These are phyloP conservation scores for Polydrusus cervinus DNA, from an alignment of 2,888 invertebrate species.

Conservation along the genomic window DNA sequence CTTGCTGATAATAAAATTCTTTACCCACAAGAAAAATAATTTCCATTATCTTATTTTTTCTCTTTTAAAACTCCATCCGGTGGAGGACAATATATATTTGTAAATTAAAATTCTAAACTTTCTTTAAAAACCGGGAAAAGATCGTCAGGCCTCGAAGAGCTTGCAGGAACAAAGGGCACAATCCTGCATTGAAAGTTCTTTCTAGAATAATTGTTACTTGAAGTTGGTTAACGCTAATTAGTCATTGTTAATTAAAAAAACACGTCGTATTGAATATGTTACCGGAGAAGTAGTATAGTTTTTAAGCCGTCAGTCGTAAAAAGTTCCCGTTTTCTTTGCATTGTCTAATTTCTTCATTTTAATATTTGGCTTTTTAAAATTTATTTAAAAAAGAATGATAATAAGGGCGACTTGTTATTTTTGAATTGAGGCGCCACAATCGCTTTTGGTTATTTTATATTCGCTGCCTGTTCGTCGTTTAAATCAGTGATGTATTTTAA, in stretches of 20 bases:
- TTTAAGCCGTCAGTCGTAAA: constrained; percentile 50
- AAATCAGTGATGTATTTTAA: no score
- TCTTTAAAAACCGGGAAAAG: constrained; percentile 47
- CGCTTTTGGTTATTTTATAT: no score
- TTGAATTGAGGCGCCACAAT: no score
- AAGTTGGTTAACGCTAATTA: constrained; percentile 65
- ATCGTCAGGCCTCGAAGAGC: constrained; percentile 60
- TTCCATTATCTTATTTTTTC: constrained; percentile 33
- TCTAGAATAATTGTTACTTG: constrained; percentile 60
- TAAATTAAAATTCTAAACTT: constrained; percentile 53
- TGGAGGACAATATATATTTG: constrained; percentile 39
- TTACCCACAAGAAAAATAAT: constrained; percentile 3
- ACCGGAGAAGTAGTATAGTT: constrained; percentile 49
- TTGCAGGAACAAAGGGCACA: constrained; percentile 59
- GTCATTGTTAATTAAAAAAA: constrained; percentile 66
- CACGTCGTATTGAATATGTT: constrained; percentile 52
- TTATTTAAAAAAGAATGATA: background rate
- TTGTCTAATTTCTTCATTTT: constrained; percentile 41
- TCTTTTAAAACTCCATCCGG: background rate
- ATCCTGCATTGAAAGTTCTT: constrained; percentile 61
- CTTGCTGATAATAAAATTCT: background rate
- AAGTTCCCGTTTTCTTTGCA: constrained; percentile 37
- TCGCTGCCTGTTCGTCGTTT: no score
- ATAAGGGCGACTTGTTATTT: no score
- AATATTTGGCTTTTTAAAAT: constrained; percentile 21